A percentile compares a stretch with the other conserved stretches of the same genome.
These are phyloP conservation scores for Eidolon helvum DNA, from an alignment of 2,113 vertebrate genomes.

Conservation along the genomic window DNA sequence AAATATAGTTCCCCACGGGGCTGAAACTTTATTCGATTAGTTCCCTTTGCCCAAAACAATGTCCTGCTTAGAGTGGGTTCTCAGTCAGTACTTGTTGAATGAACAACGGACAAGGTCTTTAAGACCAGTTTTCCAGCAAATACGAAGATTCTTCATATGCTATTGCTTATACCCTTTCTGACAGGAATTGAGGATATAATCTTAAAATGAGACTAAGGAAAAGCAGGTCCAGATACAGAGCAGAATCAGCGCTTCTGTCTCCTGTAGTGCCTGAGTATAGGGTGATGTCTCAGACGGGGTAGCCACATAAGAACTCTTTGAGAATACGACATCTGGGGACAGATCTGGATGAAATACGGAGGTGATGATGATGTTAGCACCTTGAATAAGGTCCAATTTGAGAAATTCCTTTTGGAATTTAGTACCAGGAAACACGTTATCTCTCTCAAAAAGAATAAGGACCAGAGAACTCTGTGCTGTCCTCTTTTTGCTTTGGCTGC, in stretches of 20 bases:
- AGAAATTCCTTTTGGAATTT: background rate
- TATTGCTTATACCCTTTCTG: background rate
- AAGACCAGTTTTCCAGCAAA: background rate
- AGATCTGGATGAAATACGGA: background rate
- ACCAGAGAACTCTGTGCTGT: background rate
- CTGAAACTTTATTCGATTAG: background rate
- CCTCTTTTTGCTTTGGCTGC: background rate
- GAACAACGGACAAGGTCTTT: background rate
- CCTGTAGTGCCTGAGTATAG: background rate
- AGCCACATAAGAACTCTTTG: background rate
- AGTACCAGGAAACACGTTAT: background rate
- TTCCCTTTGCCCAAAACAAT: background rate
- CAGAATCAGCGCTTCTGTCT: background rate
- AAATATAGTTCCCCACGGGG: background rate
- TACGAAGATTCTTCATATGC: background rate
- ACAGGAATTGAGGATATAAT: background rate
- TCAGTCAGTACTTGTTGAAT: background rate
- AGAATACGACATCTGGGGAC: background rate
- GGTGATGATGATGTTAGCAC: background rate
- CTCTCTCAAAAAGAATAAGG: background rate
- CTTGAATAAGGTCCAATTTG: background rate
- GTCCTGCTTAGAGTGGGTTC: background rate
- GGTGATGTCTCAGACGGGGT: accelerated
- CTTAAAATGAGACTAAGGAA: background rate
- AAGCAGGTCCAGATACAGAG: background rate